phyloP scores from a whole-genome alignment of 2,797 vertebrate genomes.

The Sitta carolinensis region DNA sequence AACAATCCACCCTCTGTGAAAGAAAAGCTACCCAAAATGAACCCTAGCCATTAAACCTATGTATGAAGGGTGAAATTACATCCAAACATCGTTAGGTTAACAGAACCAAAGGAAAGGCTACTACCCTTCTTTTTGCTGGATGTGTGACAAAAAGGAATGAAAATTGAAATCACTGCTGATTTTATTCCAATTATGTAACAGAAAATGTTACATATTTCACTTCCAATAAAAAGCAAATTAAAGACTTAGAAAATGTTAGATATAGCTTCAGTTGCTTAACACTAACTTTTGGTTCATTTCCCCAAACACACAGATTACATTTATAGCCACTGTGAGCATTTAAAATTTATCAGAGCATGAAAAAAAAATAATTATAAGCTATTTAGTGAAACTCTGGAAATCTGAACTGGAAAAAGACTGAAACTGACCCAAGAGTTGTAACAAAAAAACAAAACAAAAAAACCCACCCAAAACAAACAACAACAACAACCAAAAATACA shows the following conservation, averaged over 20 bases:
- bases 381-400: background rate
- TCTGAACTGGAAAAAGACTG: background rate
- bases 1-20: background rate
- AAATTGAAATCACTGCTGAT: background rate
- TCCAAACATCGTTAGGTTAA: background rate
- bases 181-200: background rate
- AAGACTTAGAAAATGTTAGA: background rate
- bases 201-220: background rate
- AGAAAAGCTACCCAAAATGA: background rate
- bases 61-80: background rate
- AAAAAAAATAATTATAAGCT: background rate
- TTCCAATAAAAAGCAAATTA: background rate
- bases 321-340: background rate
- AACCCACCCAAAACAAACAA: background rate
- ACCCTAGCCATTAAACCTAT: background rate
- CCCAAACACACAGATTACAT: background rate
- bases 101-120: background rate
- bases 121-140: background rate
- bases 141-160: background rate
- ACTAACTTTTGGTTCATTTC: background rate
- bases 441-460: background rate
- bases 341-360: slow-evolving; percentile 9
- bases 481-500: too few relatives aligned
- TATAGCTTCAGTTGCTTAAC: background rate
- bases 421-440: background rate